These are phyloP conservation scores for Bembecia ichneumoniformis DNA, from an alignment of 2,888 invertebrate species.

Conservation along the genomic window DNA sequence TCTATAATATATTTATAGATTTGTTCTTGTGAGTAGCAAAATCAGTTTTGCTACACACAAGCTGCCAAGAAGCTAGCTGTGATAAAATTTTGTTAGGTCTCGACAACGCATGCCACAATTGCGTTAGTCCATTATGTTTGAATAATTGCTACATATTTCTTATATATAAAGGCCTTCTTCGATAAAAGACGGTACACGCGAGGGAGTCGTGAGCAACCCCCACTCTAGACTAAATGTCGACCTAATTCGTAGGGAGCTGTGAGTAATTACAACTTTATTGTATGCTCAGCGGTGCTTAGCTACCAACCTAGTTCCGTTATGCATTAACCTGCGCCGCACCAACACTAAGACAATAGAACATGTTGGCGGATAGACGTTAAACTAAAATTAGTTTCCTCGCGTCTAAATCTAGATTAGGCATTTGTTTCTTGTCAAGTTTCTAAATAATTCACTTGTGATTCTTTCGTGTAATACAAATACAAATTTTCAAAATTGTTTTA, in stretches of 20 bases:
- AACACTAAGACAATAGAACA: neutral
- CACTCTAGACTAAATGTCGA: conserved; percentile 7
- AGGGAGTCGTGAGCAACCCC: neutral
- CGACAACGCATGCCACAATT: no score
- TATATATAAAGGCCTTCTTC: conserved; percentile 3
- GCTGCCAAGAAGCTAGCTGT: no score
- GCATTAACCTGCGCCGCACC: conserved; percentile 5
- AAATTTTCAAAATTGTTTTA: no score
- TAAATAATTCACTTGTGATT: neutral
- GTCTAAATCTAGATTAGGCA: conserved; percentile 1
- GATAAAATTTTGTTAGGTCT: no score
- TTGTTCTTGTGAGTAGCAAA: no score
- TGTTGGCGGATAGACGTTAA: conserved; percentile 5
- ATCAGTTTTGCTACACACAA: no score
- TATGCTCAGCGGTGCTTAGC: conserved; percentile 10
- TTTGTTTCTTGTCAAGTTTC: neutral
- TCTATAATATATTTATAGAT: no score
- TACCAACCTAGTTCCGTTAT: neutral
- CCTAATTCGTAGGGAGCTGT: conserved; percentile 13
- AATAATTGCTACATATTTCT: no score
- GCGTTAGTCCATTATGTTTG: no score
- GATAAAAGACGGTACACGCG: neutral
- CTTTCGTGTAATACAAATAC: no score
- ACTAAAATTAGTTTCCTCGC: conserved; percentile 9
- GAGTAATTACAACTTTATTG: conserved; percentile 34